Evolutionary conservation across 37 sponge, comb jelly and placozoan genomes (phyloP).

Genomic region (Ephydatia muelleri): DNA sequence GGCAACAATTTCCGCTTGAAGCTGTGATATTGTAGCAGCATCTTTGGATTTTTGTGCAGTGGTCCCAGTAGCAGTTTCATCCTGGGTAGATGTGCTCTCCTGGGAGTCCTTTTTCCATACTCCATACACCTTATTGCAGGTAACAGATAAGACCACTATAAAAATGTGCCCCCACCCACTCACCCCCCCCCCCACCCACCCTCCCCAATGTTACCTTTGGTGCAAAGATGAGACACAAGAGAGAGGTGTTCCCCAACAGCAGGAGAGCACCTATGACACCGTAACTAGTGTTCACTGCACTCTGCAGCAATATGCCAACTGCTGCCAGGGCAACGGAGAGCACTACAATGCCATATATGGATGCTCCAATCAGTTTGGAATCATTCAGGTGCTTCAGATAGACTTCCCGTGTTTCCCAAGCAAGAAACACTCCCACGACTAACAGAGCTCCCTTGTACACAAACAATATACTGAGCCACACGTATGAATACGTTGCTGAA

Average conservation of each 20-base stretch:
- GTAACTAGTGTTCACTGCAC: conserved; percentile 29
- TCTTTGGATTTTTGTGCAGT: not conserved
- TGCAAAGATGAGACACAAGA: conserved; percentile 57
- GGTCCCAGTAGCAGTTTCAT: not conserved
- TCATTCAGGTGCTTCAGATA: conserved; percentile 58
- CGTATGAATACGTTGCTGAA: not conserved
- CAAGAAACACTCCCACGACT: conserved; percentile 52
- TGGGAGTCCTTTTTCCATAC: not conserved
- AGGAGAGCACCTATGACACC: conserved; percentile 49
- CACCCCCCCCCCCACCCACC: too few species aligned
- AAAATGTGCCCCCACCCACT: too few species aligned
- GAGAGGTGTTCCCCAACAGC: conserved; percentile 43
- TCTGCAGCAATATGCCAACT: conserved; percentile 32
- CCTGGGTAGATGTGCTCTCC: not conserved
- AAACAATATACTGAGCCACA: conserved; percentile 39
- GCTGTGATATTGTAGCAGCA: not conserved
- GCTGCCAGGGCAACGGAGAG: conserved; percentile 50
- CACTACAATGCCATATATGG: conserved; percentile 60
- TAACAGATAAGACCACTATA: too few species aligned
- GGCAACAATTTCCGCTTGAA: not conserved
- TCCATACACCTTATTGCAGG: not conserved
- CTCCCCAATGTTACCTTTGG: conserved; percentile 47
- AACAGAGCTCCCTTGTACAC: conserved; percentile 62
- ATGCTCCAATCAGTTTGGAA: conserved; percentile 50
- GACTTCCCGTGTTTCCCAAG: conserved; percentile 65